Evolutionary conservation across 2,113 vertebrate genomes (phyloP), one percentile per base, ranked within the genome.

Genomic region (Jacana jacana): DNA sequence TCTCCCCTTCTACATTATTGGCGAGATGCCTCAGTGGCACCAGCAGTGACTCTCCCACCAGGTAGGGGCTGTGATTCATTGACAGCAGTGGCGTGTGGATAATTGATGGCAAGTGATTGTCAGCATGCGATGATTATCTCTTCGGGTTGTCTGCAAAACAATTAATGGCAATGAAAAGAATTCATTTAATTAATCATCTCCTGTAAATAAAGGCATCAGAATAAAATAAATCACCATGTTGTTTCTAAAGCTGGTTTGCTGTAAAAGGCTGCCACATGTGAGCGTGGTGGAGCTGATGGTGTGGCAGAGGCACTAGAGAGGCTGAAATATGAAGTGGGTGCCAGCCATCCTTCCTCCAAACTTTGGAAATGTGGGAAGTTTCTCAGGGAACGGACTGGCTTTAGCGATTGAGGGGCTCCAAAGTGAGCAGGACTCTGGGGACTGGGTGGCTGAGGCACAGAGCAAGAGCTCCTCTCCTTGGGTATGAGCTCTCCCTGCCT

Each of bases 91-190:
- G 58, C 9, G 23, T 77, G 91, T 52, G 79, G 95, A 95, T 94
- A 95, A 96, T 23, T 71, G 97, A 96, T 97, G 93, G 95, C 95
- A 23, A 94, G 95, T 12, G 86, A 76, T 48, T 97, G 95, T 57
- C 97, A 95, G 97, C 95, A 0, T 89, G 95, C 33, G 89, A 89
- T 85, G 93, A 96, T 96, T 96, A 96, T 93, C 97, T 96, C 96
- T 24, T 97, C 9, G 95, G 91, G 97, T 92, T 97, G 95, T 75
- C 95, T 96, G 90, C 22, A 1, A 55, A 40, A 81, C 94, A 94
- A 95, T 88, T 89, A 83, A 88, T 73, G 81, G 89, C 89, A 80
- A 61, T 17, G 78, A 93, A 70, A 95, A 93, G 35, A 89, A 92
- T 83, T 40, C 39, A 78, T 91, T 94, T 96, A 97, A 96, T 97